phyloP scores from a whole-genome alignment of 1,140 invertebrate species.

The Lepidurus couesii region DNA sequence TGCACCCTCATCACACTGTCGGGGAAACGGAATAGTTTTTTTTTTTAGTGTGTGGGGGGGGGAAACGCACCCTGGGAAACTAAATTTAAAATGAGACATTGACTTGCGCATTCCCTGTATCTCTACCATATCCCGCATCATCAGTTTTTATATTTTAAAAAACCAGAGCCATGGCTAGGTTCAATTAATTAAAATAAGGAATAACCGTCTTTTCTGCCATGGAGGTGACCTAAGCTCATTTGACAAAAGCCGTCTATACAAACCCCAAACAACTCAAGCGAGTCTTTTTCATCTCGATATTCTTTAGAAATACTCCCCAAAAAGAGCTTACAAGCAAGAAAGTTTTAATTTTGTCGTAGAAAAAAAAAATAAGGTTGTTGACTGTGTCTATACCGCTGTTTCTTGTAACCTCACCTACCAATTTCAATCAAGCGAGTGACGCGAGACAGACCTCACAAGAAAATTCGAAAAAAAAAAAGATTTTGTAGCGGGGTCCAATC shows the following conservation, averaged over 20 bases:
- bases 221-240: not conserved
- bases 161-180: not conserved
- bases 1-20: not conserved
- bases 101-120: not conserved
- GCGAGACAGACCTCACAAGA: not conserved
- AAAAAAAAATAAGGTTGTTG: not conserved
- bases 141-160: not conserved
- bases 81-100: not conserved
- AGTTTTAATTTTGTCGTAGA: not conserved
- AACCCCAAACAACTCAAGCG: not conserved
- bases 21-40: not conserved
- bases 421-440: constrained; percentile 10
- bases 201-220: not conserved
- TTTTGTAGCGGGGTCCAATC: not conserved
- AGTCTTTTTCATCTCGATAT: not conserved
- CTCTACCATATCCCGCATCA: not conserved
- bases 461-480: not conserved
- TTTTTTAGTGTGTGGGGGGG: not conserved
- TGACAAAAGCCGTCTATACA: not conserved
- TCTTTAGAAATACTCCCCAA: not conserved
- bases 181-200: not conserved
- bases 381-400: not conserved
- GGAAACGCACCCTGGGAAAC: not conserved
- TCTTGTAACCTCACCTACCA: not conserved
- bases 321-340: not conserved